Evolutionary conservation across 2,113 vertebrate genomes (phyloP).

Genomic region (Misgurnus anguillicaudatus): DNA sequence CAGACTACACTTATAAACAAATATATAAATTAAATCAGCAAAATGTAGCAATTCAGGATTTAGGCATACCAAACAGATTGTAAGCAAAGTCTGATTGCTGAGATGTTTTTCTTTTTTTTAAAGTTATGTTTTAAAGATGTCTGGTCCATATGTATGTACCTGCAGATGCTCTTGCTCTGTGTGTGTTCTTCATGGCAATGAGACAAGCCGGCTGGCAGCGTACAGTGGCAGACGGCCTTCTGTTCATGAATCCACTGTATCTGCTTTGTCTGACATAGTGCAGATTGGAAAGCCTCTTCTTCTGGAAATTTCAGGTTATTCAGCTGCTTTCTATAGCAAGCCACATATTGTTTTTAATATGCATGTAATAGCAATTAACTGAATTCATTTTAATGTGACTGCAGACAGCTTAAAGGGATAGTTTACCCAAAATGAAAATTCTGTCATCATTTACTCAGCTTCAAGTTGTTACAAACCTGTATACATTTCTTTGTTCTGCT

Average conservation of each 20-base stretch:
- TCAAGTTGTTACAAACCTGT: no score
- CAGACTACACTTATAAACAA: no score
- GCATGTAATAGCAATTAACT: no score
- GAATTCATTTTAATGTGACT: no score
- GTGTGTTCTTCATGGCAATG: conserved; percentile 52
- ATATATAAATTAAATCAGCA: no score
- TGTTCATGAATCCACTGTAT: conserved; percentile 52
- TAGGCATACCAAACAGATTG: no score
- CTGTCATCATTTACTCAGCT: no score
- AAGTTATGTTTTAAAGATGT: neutral
- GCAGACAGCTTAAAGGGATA: no score
- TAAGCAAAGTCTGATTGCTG: no score
- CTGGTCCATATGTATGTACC: neutral
- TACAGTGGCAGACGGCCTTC: conserved; percentile 60
- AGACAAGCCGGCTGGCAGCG: conserved; percentile 46
- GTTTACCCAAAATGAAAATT: no score
- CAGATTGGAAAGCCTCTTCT: conserved; percentile 56
- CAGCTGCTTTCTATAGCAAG: conserved; percentile 52
- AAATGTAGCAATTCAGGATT: no score
- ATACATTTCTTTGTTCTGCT: no score
- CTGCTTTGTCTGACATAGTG: conserved; percentile 42
- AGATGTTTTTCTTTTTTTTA: neutral
- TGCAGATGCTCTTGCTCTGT: conserved; percentile 31
- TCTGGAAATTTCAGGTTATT: conserved; percentile 60
- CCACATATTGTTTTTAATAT: conserved; percentile 19